Evolutionary conservation across 2,888 invertebrate genomes (phyloP).

Genomic region (Amorpha juglandis): DNA sequence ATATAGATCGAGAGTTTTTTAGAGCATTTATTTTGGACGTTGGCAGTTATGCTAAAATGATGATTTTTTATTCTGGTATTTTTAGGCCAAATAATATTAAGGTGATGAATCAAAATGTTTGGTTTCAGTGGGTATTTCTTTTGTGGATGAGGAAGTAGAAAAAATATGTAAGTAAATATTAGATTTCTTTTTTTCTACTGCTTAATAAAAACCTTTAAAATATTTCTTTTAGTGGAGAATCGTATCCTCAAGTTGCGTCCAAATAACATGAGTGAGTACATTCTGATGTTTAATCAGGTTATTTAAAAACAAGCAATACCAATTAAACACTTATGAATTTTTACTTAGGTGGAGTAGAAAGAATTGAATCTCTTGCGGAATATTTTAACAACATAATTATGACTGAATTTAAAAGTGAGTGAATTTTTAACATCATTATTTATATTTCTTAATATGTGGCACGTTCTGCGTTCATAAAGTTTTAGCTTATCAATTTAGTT

Average conservation of each 20-base stretch:
- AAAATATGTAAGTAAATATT: conserved; percentile 61
- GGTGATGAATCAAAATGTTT: not conserved
- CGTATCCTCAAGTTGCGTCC: conserved; percentile 41
- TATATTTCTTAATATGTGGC: not conserved
- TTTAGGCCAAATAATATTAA: too few relatives aligned
- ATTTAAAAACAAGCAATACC: not conserved
- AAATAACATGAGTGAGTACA: conserved; percentile 40
- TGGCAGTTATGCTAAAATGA: too few relatives aligned
- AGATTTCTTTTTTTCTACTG: not conserved
- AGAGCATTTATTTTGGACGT: too few relatives aligned
- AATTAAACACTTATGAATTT: not conserved
- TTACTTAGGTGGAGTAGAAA: conserved; percentile 24
- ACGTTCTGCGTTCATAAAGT: not conserved
- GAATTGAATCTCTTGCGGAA: conserved; percentile 53
- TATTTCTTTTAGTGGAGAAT: conserved; percentile 48
- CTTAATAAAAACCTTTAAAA: not conserved
- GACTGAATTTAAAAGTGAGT: conserved; percentile 41
- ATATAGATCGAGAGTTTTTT: too few relatives aligned
- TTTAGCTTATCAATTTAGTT: not conserved
- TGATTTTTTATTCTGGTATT: too few relatives aligned
- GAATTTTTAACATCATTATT: conserved; percentile 1
- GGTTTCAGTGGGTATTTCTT: conserved; percentile 51
- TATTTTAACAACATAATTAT: conserved; percentile 58
- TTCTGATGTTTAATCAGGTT: not conserved
- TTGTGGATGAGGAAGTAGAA: conserved; percentile 66